Base-by-base conservation (phyloP, 2,797 vertebrate species). In the Octomys mimax region DNA sequence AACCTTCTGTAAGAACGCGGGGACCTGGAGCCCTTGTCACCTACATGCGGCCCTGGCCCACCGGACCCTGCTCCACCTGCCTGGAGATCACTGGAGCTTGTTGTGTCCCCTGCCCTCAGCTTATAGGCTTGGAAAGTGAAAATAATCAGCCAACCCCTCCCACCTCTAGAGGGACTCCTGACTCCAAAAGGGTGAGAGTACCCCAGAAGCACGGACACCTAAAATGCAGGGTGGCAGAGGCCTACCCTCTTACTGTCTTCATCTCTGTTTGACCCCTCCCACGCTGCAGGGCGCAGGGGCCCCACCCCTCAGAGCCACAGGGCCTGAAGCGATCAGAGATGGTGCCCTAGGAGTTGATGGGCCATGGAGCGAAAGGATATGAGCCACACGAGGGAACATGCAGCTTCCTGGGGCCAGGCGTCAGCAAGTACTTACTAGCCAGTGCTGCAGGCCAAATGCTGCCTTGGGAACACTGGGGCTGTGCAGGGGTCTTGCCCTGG, bases 211-310 rank as follows among this genome's bases (percentile, higher is more conserved):
- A 4, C 1, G 6, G 6, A 4, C 0, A 1, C 19, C n/a, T 42
- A 4, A 14, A 28, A 21, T 1, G 0, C 0, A 11, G 66, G 31
- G 16, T 28, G 12, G n/a, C 18, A 21, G 19, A 9, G 9, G n/a
- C n/a, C 22, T 13, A 26, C 10, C 11, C 61, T 33, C 26, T 33
- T 9, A 19, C 6, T 22, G 5, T 12, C 16, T 21, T n/a, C n/a
- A 21, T 10, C 19, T 0, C 0, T 6, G 52, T 5, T 3, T 18
- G 24, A 8, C 4, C 79, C 59, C 39, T 36, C 64, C 28, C 13
- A 1, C 49, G 42, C 6, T 0, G 59, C 6, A 7, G 3, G 36
- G 52, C 3, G 19, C 9, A 8, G 12, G 6, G 61, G n/a, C 33
- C 13, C 14, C 6, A 5, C 36, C 75, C 28, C 52, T 39, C 0